Base-by-base conservation (phyloP, 64 coral and sea anemone genomes). In the Astreopora myriophthalma region DNA sequence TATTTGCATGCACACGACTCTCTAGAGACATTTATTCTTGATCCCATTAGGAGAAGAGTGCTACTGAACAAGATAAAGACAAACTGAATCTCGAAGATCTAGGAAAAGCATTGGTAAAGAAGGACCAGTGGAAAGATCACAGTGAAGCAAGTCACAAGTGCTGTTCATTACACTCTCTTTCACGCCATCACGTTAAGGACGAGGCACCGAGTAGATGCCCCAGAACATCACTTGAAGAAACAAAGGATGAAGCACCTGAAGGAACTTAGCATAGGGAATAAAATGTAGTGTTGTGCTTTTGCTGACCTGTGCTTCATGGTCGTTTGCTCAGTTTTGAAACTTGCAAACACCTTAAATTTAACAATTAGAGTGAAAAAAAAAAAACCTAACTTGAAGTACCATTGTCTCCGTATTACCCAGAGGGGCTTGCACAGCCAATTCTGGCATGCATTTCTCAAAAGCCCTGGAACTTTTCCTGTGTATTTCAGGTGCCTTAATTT, bases 31-130 rank as follows among this genome's bases (percentile, higher is more conserved):
- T n/a, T n/a, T n/a, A n/a, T n/a, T n/a, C n/a, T n/a, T n/a, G n/a
- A n/a, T 69, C 46, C 16, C 40, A 58, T 32, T 51, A 90, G 88
- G 88, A 90, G 24, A 79, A 77, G 33, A 13, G 52, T 66, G 76
- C 88, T 48, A 20, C 27, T 80, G 88, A 51, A 10, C 35, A 58
- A 82, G 55, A 36, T 37, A 16, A 32, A 34, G 51, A 35, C 20
- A 29, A 9, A 1, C 2, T 27, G 46, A 89, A 30, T 24, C 29
- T 13, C 13, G 36, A 20, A 26, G 37, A 88, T 11, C 44, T 51
- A 30, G n/a, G 8, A 5, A n/a, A 48, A 67, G 22, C 57, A 69
- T 13, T 60, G 49, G 60, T 4, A 60, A 46, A 67, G 55, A 69
- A 79, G 42, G 36, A 70, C 1, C 2, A 70, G 3, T 16, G 67